Conservation (phyloP, 2,797 vertebrate species). For the Philypnodon macrostomus region DNA sequence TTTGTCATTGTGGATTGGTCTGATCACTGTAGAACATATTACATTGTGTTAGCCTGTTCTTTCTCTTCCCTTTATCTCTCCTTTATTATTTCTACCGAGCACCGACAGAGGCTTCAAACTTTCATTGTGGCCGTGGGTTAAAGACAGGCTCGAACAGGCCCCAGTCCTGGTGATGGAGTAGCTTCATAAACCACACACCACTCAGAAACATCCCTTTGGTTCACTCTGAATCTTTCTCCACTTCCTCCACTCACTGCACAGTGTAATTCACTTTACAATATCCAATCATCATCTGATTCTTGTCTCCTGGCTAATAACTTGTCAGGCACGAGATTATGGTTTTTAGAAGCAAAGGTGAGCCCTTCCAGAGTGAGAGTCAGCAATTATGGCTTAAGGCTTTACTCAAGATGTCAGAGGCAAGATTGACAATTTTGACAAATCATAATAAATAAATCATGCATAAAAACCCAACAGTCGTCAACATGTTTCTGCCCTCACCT, state of each 20-base stretch:
- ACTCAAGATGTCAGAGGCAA: too few species aligned
- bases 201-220: constrained; percentile 46
- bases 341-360: constrained; percentile 59
- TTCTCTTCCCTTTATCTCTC: constrained; percentile 4
- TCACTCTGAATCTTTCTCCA: too few species aligned
- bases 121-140: constrained; percentile 49
- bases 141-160: constrained; percentile 40
- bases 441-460: too few species aligned
- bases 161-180: constrained; percentile 60
- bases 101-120: constrained; percentile 46
- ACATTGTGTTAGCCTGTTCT: constrained; percentile 16
- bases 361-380: constrained; percentile 59
- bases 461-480: too few species aligned
- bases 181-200: constrained; percentile 63
- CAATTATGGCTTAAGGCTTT: constrained; percentile 64
- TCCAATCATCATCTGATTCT: constrained; percentile 65
- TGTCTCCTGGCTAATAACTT: constrained; percentile 64
- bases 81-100: constrained; percentile 53
- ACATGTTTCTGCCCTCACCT: too few species aligned
- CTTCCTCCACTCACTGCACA: constrained; percentile 29
- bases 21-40: constrained; percentile 26
- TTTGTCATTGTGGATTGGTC: constrained; percentile 18
- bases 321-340: constrained; percentile 55
- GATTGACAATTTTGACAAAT: too few species aligned
- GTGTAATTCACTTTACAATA: constrained; percentile 70